Conservation (phyloP, 1,140 invertebrate genomes). For the Ostrea denselamellosa region DNA sequence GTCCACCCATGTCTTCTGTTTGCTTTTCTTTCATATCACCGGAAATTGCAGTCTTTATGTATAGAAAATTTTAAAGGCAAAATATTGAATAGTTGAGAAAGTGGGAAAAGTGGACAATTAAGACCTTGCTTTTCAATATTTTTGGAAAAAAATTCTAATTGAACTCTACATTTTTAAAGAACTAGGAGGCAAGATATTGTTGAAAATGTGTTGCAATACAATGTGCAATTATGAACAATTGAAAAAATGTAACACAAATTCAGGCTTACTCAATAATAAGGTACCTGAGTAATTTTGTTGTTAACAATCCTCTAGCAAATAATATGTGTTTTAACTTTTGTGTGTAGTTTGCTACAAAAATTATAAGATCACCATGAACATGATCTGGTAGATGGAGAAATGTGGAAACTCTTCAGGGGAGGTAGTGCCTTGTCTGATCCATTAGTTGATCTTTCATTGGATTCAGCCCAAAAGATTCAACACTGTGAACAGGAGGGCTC, state of each 20-base stretch:
- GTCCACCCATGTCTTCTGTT: constrained; percentile 14
- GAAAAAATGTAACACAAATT: neutral
- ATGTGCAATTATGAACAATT: neutral
- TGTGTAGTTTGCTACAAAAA: neutral
- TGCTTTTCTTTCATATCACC: constrained; percentile 24
- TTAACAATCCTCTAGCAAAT: neutral
- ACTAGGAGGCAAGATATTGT: neutral
- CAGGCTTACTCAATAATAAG: neutral
- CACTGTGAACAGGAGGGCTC: neutral
- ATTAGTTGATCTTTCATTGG: constrained; percentile 24
- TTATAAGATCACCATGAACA: constrained; percentile 8
- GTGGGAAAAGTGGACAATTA: constrained; percentile 13
- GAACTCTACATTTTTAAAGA: neutral
- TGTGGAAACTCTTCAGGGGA: constrained; percentile 11
- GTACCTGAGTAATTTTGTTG: neutral
- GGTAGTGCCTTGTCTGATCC: constrained; percentile 23
- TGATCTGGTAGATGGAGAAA: constrained; percentile 14
- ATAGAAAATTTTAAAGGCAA: constrained; percentile 29
- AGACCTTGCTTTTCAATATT: neutral
- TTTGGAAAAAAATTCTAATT: neutral
- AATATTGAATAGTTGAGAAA: constrained; percentile 35
- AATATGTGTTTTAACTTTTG: neutral
- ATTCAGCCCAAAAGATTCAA: constrained; percentile 24
- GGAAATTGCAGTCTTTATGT: constrained; percentile 28
- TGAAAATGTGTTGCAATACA: neutral